Percentiles rank a stretch among this genome's conserved stretches.
These are phyloP conservation scores for Trematocara unimaculatum DNA, from an alignment of 2,113 vertebrate species.

Conservation along the genomic window DNA sequence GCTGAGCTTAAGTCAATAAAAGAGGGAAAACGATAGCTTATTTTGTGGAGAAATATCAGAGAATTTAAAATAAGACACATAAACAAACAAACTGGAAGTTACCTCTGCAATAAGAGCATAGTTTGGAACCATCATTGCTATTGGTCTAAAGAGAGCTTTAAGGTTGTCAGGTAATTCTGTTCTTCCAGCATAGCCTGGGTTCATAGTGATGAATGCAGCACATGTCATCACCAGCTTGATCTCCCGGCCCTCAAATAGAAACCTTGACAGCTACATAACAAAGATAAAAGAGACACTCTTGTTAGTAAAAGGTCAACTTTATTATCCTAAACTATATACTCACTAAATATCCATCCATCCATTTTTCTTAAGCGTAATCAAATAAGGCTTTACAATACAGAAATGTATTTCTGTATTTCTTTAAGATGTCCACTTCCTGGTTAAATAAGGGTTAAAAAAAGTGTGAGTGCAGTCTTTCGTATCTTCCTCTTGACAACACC, in stretches of 20 bases:
- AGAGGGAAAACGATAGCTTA: rapidly evolving
- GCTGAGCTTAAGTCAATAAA: not conserved
- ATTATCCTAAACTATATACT: not conserved
- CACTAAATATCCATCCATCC: not conserved
- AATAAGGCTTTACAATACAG: not conserved
- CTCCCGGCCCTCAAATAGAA: constrained; percentile 86
- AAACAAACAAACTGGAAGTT: not conserved
- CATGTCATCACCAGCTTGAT: constrained; percentile 85
- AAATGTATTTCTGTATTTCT: not conserved
- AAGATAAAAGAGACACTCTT: not conserved
- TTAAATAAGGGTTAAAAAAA: not conserved
- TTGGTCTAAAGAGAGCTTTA: constrained; percentile 85
- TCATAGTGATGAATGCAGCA: constrained; percentile 89
- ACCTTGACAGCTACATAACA: constrained; percentile 72
- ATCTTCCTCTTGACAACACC: not conserved
- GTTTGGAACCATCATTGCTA: constrained; percentile 90
- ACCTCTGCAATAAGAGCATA: constrained; percentile 87
- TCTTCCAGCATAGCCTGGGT: constrained; percentile 85
- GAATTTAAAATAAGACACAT: not conserved
- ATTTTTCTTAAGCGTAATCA: not conserved
- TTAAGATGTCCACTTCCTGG: not conserved
- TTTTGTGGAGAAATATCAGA: not conserved
- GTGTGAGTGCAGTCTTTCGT: not conserved
- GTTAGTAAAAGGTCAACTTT: not conserved
- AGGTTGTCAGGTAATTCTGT: constrained; percentile 86